Evolutionary conservation across 2,113 vertebrate species (phyloP), one percentile per base, ranked within the genome.

Genomic region (Thamnophis sirtalis): DNA sequence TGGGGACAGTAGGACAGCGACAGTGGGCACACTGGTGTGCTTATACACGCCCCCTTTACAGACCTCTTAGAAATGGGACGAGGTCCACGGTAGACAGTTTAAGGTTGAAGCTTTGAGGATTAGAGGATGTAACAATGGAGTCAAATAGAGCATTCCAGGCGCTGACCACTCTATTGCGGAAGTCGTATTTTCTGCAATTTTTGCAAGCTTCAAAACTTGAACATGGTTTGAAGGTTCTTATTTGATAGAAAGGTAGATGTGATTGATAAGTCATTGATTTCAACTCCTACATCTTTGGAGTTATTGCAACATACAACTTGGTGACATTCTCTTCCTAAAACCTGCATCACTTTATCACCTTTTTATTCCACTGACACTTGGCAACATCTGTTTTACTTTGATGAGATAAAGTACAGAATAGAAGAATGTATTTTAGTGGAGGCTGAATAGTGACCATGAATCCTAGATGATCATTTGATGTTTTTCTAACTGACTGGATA

Each of bases 211-310:
- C 15, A 6, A 80, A 80, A 80, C 33, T 17, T 80, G 33, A 49
- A 84, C 93, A 38, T 92, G 94, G 96, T 91, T 87, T 92, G 53
- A 90, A 94, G 63, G 38, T 89, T 91, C 55, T 87, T 90, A 90
- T 94, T 94, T 94, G 91, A 85, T 92, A 95, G 93, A 88, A 38
- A 94, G 48, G 94, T 89, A 90, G 1, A 90, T n/a, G 17, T 87
- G 96, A 96, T 95, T 92, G 89, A 94, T 89, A 89, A 95, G 88
- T 50, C 90, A 2, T 43, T 63, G 0, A 0, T 3, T 51, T 96
- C 63, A 49, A 86, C 87, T 50, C 84, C 89, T 0, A 4, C 93
- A 84, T 49, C 91, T 3, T 56, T 49, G 84, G 88, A 28, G 58
- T 63, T 11, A 63, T 63, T 63, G 58, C 55, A 58, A 63, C 60